Conservation (phyloP, 2,113 vertebrate species). For the Corythaeola cristata region DNA sequence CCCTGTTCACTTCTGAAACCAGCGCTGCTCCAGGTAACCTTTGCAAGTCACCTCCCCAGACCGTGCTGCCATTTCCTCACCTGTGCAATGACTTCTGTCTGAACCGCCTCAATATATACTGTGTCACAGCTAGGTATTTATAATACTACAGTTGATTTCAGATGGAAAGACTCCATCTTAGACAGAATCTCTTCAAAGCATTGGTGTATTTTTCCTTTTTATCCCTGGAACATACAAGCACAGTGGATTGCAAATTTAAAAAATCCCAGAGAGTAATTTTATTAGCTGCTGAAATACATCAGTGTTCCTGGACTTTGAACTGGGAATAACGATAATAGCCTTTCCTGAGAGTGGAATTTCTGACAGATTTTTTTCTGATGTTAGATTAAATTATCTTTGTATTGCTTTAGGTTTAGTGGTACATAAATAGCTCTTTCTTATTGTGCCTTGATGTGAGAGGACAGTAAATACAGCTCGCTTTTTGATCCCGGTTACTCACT, state of each 20-base stretch:
- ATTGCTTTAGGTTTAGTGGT: constrained; percentile 31
- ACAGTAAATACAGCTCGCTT: not conserved
- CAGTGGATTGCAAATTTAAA: not conserved
- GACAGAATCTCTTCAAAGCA: constrained; percentile 29
- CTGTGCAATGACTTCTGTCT: not conserved
- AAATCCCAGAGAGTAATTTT: constrained; percentile 44
- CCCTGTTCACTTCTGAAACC: not conserved
- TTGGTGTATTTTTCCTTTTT: not conserved
- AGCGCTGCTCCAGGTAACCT: too few species aligned
- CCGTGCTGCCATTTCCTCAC: not conserved
- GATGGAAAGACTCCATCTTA: not conserved
- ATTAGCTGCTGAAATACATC: constrained; percentile 67
- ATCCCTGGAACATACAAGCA: constrained; percentile 10
- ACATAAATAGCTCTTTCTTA: constrained; percentile 31
- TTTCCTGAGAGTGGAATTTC: constrained; percentile 20
- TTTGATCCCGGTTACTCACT: constrained; percentile 44
- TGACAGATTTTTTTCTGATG: not conserved
- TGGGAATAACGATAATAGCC: constrained; percentile 9
- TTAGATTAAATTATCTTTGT: constrained; percentile 55
- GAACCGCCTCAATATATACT: not conserved
- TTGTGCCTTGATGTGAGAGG: constrained; percentile 31
- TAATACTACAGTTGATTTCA: not conserved
- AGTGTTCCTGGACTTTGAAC: constrained; percentile 48
- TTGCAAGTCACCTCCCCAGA: not conserved
- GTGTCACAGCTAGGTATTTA: not conserved